A percentile compares a stretch with the other conserved stretches of the same genome.
These are phyloP conservation scores for Xyrichtys novacula DNA, from an alignment of 2,797 vertebrate species.

Conservation along the genomic window DNA sequence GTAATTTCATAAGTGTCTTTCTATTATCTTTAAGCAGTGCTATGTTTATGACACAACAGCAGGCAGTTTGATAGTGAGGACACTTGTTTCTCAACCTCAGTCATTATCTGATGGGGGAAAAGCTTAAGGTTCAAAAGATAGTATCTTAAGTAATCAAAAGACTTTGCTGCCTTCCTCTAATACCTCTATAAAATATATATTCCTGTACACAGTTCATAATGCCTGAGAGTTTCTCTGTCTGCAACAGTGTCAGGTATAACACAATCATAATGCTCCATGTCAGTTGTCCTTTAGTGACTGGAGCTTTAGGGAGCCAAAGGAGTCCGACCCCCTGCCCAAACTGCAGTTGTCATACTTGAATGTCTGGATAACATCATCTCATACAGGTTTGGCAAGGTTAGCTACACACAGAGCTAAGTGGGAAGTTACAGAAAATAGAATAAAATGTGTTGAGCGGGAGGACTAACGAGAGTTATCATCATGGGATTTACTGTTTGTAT, in stretches of 20 bases:
- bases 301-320: neutral
- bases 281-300: too few species aligned
- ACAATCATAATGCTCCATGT: neutral
- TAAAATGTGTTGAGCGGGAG: slow-evolving; percentile 5
- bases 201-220: neutral
- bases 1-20: slow-evolving; percentile 55
- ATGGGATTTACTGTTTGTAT: neutral
- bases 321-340: slow-evolving; percentile 28
- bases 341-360: slow-evolving; percentile 48
- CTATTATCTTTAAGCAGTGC: slow-evolving; percentile 51
- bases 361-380: slow-evolving; percentile 50
- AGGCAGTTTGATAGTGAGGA: slow-evolving; percentile 54
- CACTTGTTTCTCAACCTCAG: slow-evolving; percentile 40
- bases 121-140: slow-evolving; percentile 74
- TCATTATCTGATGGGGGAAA: slow-evolving; percentile 58
- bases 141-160: slow-evolving; percentile 49
- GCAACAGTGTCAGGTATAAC: neutral
- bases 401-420: slow-evolving; percentile 13
- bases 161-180: slow-evolving; percentile 11
- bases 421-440: slow-evolving; percentile 36
- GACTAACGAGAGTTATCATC: neutral
- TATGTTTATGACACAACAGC: slow-evolving; percentile 63
- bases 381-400: slow-evolving; percentile 80
- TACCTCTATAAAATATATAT: neutral
- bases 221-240: neutral